Conservation (phyloP, 2,113 vertebrate species). For the Tautogolabrus adspersus region DNA sequence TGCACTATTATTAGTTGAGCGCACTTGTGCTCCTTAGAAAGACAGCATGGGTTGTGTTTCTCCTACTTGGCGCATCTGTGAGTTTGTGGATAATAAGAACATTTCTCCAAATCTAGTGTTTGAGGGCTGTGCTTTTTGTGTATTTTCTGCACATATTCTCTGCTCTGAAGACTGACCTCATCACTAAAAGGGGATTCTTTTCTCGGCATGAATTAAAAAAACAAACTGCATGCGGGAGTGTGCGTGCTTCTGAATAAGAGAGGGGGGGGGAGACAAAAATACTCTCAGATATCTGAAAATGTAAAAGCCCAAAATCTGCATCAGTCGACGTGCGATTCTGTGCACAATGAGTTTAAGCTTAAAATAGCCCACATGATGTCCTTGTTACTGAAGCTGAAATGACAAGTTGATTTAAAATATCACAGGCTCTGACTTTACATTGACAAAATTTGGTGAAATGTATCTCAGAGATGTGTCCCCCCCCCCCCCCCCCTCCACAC, state of each 20-base stretch:
- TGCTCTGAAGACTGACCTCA: neutral
- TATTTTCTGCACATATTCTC: neutral
- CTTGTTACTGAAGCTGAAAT: slow-evolving; percentile 14
- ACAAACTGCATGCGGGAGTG: slow-evolving; percentile 21
- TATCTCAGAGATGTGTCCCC: neutral
- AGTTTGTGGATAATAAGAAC: neutral
- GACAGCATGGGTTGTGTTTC: neutral
- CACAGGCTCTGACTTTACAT: slow-evolving; percentile 28
- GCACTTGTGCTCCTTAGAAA: slow-evolving; percentile 5
- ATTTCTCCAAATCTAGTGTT: neutral
- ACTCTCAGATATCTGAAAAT: slow-evolving; percentile 31
- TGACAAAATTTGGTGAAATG: slow-evolving; percentile 1
- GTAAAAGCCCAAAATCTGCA: neutral
- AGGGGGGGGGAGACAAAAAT: neutral
- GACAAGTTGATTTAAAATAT: slow-evolving; percentile 32
- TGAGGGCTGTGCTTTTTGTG: neutral
- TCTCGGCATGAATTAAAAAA: neutral
- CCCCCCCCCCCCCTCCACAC: neutral
- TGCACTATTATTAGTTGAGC: slow-evolving; percentile 13
- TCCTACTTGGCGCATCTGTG: slow-evolving; percentile 29
- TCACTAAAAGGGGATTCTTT: neutral
- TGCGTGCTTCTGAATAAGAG: slow-evolving; percentile 3
- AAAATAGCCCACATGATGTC: neutral
- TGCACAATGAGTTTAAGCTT: neutral
- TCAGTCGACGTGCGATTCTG: neutral